phyloP scores from a whole-genome alignment of 1,140 invertebrate genomes.

The Brachionus manjavacas region DNA sequence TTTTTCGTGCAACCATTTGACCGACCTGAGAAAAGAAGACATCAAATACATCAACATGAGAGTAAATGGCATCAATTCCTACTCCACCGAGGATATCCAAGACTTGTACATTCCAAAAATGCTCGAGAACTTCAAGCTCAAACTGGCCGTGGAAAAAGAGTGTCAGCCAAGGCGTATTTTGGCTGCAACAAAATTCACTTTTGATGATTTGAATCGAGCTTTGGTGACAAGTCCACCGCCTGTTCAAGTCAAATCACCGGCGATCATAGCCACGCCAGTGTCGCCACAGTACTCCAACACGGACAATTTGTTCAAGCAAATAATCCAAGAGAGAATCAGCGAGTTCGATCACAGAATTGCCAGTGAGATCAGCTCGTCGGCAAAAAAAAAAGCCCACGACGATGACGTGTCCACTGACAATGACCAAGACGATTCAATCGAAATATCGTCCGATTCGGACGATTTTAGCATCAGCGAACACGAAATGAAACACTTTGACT shows the following conservation, averaged over 20 bases:
- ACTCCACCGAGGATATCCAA: constrained; percentile 6
- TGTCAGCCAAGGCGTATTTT: background rate
- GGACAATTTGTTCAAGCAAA: constrained; percentile 26
- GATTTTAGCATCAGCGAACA: constrained; percentile 30
- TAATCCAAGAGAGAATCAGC: constrained; percentile 14
- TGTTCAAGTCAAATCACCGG: background rate
- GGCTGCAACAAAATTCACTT: background rate
- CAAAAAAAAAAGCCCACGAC: background rate
- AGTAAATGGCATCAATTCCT: background rate
- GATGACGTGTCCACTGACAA: constrained; percentile 27
- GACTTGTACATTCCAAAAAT: constrained; percentile 25
- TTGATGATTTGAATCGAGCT: background rate
- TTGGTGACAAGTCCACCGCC: constrained; percentile 1
- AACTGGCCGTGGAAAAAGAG: constrained; percentile 12
- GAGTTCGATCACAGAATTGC: constrained; percentile 34
- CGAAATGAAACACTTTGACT: constrained; percentile 31
- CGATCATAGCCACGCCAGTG: background rate
- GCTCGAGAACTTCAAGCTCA: constrained; percentile 35
- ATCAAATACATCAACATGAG: constrained; percentile 14
- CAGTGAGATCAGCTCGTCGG: constrained; percentile 1
- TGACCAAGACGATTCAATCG: constrained; percentile 19
- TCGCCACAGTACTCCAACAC: background rate
- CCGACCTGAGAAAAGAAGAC: constrained; percentile 35
- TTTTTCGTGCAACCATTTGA: constrained; percentile 24
- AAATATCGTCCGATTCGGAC: constrained; percentile 20